Base-by-base conservation (phyloP, 2,797 vertebrate species). In the Momotus momota region DNA sequence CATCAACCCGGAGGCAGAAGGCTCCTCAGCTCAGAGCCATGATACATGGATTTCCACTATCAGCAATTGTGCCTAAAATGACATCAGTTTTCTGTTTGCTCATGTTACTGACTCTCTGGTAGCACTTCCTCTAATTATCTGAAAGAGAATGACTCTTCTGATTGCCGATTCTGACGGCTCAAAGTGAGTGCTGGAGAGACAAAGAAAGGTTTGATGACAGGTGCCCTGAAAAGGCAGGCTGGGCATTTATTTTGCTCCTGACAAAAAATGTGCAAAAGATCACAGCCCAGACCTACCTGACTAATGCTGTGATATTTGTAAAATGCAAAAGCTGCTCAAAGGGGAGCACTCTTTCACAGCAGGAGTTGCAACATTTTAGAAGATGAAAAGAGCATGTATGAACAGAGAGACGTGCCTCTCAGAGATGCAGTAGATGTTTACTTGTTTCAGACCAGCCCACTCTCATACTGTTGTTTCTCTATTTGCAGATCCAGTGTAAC, bases 381-480 rank as follows among this genome's bases (percentile, higher is more conserved):
- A 69, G 33, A 69, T 43, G 49, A 82, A 17, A 57, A 22, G 43
- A 72, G 25, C 6, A 25, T 0, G 0, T 14, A 38, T 2, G 33
- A 77, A 46, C 1, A 31, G 38, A 77, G 55, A 77, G 35, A 31
- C 29, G 35, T 58, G 61, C 15, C 10, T 52, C 41, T 55, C 10
- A 8, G 70, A 41, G 46, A 38, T 52, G 25, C 3, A 1, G 9
- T 0, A 82, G 35, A 23, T 4, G 9, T 26, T 75, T 6, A 18
- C 54, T 67, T n/a, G 13, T 48, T 69, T 69, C 61, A 52, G 26
- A 62, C 17, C 43, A 61, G 41, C 31, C 23, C 15, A 4, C 31
- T 23, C 51, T 61, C 0, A 0, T 16, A 5, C 7, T 21, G 11
- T 2, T 66, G 18, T 16, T 71, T 11, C 62, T 58, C 31, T 49